Base-by-base conservation (phyloP, 2,888 invertebrate species). In the Drosophila cognata region DNA sequence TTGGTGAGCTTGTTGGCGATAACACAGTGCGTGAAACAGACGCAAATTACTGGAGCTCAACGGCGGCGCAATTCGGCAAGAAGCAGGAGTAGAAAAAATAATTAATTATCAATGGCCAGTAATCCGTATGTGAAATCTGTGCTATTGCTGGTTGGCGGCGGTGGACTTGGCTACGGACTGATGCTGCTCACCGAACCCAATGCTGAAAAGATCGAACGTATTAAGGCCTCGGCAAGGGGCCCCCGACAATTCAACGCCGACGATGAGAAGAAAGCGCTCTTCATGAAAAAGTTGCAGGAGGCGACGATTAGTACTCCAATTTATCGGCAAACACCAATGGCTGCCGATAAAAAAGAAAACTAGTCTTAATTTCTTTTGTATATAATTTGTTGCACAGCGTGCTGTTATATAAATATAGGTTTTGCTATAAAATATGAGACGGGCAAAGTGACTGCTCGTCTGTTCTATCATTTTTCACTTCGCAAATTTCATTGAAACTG, bases 1-100 rank as follows among this genome's bases (percentile, higher is more conserved):
- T 96, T 35, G 96, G 96, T 64, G 96, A 97, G 93, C 91, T 93
- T 50, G 79, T 96, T 13, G 94, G 95, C 0, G 93, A 94, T 59
- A 92, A 74, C 62, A 88, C 84, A 5, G 77, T 93, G 33, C 93
- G 96, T 76, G 93, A 95, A 77, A 81, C 93, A 58, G 95, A 96
- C 92, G 91, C 94, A 63, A 93, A 93, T 77, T 92, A 94, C 91
- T 95, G 95, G 96, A 92, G 81, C 35, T 52, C 79, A 8, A 36
- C 84, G 21, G 43, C 77, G n/a, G 53, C 53, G 11, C 53, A 75
- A 66, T 50, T 79, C n/a, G 83, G 82, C 29, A 91, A 91, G 28
- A 61, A 50, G 25, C 46, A 25, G 2, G 25, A 25, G 16, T 25
- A 46, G 68, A 79, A 16, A 63, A 68, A 59, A n/a, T 55, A 48